Conservation (phyloP, 1,140 invertebrate species). For the Harpegnathos saltator region DNA sequence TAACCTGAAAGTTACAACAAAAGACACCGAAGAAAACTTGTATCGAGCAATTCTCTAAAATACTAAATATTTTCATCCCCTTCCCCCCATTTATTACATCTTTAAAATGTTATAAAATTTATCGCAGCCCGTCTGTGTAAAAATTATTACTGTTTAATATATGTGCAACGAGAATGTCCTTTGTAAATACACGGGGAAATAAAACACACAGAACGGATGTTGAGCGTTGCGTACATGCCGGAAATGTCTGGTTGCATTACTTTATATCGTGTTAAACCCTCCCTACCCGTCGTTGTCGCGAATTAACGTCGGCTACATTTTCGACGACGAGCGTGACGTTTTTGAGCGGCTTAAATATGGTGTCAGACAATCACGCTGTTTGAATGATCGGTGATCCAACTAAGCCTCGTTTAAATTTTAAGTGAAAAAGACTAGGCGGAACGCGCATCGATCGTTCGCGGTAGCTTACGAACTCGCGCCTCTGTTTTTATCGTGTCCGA, state of each 20-base stretch:
- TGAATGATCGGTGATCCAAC: slow-evolving; percentile 63
- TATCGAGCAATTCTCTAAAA: slow-evolving; percentile 6
- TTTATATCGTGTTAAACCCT: slow-evolving; percentile 50
- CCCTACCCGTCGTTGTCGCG: slow-evolving; percentile 37
- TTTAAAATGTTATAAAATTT: slow-evolving; percentile 31
- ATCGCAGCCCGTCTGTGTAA: not conserved
- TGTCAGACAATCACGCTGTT: slow-evolving; percentile 60
- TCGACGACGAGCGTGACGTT: slow-evolving; percentile 44
- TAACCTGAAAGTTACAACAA: not conserved
- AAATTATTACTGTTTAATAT: slow-evolving; percentile 50
- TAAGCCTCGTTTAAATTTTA: slow-evolving; percentile 65
- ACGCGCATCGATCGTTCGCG: slow-evolving; percentile 58
- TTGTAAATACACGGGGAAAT: slow-evolving; percentile 13
- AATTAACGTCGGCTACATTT: slow-evolving; percentile 56
- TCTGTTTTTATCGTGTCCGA: slow-evolving; percentile 54
- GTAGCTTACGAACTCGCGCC: slow-evolving; percentile 48
- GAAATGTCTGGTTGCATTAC: slow-evolving; percentile 44
- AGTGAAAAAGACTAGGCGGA: slow-evolving; percentile 52
- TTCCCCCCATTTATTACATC: not conserved
- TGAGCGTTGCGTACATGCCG: slow-evolving; percentile 15
- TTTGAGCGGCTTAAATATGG: slow-evolving; percentile 59
- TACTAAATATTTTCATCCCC: not conserved
- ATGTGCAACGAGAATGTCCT: not conserved
- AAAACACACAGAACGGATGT: slow-evolving; percentile 6
- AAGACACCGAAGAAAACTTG: not conserved